These are phyloP conservation scores for Pectinophora gossypiella DNA, from an alignment of 1,140 invertebrate species.

Conservation along the genomic window DNA sequence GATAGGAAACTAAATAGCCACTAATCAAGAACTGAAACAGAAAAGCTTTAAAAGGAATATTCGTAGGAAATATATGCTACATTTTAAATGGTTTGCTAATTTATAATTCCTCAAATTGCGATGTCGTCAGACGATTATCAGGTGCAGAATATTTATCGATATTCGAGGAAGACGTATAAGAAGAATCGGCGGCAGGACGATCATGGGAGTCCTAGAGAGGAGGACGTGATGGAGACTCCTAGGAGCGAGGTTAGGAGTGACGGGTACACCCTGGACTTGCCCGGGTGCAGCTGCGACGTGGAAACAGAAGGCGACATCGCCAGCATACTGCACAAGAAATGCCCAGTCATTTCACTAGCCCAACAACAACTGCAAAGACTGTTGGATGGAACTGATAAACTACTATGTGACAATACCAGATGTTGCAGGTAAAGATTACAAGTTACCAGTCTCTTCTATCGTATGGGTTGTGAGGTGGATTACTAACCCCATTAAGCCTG, in stretches of 20 bases:
- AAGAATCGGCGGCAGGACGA: slow-evolving; percentile 16
- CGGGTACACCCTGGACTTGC: slow-evolving; percentile 14
- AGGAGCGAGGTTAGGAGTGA: slow-evolving; percentile 25
- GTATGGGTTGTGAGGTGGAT: no score
- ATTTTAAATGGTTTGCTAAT: no score
- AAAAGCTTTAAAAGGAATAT: no score
- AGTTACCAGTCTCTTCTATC: no score
- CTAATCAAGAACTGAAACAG: no score
- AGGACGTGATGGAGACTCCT: background rate
- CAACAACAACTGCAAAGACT: slow-evolving; percentile 53
- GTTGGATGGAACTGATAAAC: slow-evolving; percentile 52
- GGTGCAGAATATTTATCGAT: slow-evolving; percentile 31
- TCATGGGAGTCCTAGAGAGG: background rate
- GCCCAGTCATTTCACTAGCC: slow-evolving; percentile 57
- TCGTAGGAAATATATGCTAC: no score
- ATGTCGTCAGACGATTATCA: slow-evolving; percentile 31
- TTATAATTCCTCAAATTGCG: no score
- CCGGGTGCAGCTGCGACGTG: slow-evolving; percentile 48
- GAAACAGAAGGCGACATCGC: slow-evolving; percentile 50
- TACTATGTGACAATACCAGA: slow-evolving; percentile 40
- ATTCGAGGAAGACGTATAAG: slow-evolving; percentile 31
- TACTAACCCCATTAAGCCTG: no score
- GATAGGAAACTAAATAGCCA: no score
- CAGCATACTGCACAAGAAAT: slow-evolving; percentile 61
- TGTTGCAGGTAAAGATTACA: slow-evolving; percentile 57